phyloP scores from a whole-genome alignment of 1,140 invertebrate genomes.

The Notospermus geniculatus region DNA sequence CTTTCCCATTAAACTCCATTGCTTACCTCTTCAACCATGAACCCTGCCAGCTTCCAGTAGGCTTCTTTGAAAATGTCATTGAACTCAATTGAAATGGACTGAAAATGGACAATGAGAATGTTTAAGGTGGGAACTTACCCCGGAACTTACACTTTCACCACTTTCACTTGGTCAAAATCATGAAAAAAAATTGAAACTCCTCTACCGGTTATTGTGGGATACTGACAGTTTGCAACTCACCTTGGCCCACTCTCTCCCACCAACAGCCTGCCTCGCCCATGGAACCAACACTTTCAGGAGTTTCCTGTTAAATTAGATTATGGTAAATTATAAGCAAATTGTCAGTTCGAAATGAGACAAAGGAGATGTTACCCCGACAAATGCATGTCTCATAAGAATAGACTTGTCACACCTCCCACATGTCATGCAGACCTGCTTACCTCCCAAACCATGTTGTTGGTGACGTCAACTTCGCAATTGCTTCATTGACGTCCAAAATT shows the following conservation, averaged over 20 bases:
- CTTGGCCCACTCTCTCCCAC: constrained; percentile 68
- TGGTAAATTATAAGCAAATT: no score
- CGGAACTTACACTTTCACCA: no score
- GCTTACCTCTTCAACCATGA: constrained; percentile 62
- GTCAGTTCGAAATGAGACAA: no score
- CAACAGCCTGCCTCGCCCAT: constrained; percentile 63
- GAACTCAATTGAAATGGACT: constrained; percentile 61
- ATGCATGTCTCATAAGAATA: no score
- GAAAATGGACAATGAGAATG: constrained; percentile 32
- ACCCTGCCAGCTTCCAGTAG: constrained; percentile 61
- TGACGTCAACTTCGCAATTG: constrained; percentile 26
- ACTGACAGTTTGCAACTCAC: constrained; percentile 26
- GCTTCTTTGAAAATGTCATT: constrained; percentile 65
- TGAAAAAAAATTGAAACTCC: background rate
- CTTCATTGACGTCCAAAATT: constrained; percentile 16
- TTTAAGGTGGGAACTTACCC: no score
- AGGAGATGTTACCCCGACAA: no score
- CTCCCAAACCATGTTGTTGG: constrained; percentile 29
- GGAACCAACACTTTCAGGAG: constrained; percentile 62
- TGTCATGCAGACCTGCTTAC: no score
- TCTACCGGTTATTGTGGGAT: background rate
- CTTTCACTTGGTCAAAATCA: no score
- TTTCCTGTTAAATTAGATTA: constrained; percentile 38
- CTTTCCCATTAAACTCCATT: constrained; percentile 58
- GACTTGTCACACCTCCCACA: no score